These are phyloP conservation scores for Leptodactylus fuscus DNA, from an alignment of 2,113 vertebrate species.

Conservation along the genomic window DNA sequence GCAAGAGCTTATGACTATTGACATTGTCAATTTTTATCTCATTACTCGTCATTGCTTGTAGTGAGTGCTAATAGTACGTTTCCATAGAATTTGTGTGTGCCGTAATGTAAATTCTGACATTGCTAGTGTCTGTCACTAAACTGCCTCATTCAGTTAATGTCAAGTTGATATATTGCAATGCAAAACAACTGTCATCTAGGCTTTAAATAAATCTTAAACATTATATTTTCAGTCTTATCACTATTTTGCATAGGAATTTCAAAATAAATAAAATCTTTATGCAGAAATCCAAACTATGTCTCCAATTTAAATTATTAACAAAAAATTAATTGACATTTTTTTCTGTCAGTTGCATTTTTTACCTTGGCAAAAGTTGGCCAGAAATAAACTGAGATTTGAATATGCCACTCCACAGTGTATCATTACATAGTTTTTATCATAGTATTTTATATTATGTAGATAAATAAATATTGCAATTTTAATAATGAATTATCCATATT, in stretches of 20 bases:
- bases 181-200: slow-evolving; percentile 81
- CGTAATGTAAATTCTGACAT: slow-evolving; percentile 81
- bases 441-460: not conserved
- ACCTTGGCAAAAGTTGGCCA: slow-evolving; percentile 73
- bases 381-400: slow-evolving; percentile 62
- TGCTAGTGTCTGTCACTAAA: slow-evolving; percentile 82
- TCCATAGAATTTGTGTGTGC: slow-evolving; percentile 78
- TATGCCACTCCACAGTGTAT: not conserved
- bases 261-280: slow-evolving; percentile 55
- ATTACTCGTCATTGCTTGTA: slow-evolving; percentile 84
- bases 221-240: slow-evolving; percentile 70
- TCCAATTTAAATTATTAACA: slow-evolving; percentile 49
- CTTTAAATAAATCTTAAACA: slow-evolving; percentile 82
- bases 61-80: slow-evolving; percentile 72
- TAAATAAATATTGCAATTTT: too few species aligned
- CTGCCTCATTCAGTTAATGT: slow-evolving; percentile 84
- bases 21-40: slow-evolving; percentile 85
- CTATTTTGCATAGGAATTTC: slow-evolving; percentile 55
- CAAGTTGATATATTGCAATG: slow-evolving; percentile 81
- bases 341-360: slow-evolving; percentile 70
- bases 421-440: not conserved
- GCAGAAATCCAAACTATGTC: slow-evolving; percentile 45
- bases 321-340: slow-evolving; percentile 66
- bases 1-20: slow-evolving; percentile 85
- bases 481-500: too few species aligned